Conservation (phyloP, 2,113 vertebrate species). For the Protomyctophum bolini region DNA sequence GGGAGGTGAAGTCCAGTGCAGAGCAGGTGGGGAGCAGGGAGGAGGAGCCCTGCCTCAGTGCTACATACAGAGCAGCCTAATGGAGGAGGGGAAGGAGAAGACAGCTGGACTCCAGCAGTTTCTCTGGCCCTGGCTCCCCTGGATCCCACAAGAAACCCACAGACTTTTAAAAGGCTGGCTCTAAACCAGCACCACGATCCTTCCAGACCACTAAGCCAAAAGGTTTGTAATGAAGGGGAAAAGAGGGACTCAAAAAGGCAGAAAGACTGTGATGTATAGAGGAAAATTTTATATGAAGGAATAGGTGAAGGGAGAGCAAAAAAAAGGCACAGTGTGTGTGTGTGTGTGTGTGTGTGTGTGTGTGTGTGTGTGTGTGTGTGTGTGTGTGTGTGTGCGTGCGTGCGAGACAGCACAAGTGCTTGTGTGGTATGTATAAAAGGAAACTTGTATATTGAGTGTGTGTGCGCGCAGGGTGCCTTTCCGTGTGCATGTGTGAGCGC, state of each 20-base stretch:
- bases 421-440: not conserved
- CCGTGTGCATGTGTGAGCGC: not conserved
- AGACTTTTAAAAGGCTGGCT: not conserved
- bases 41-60: slow-evolving; percentile 17
- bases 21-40: slow-evolving; percentile 39
- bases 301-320: slow-evolving; percentile 34
- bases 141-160: slow-evolving; percentile 37
- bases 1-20: slow-evolving; percentile 20
- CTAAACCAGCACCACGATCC: slow-evolving; percentile 41
- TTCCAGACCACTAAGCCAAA: slow-evolving; percentile 57
- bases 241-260: not conserved
- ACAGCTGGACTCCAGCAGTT: not conserved
- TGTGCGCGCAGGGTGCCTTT: too few species aligned
- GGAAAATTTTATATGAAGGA: slow-evolving; percentile 66
- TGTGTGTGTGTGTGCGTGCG: slow-evolving; percentile 16
- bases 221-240: slow-evolving; percentile 33
- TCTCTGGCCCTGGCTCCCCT: slow-evolving; percentile 60
- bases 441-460: too few species aligned
- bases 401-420: not conserved
- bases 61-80: not conserved
- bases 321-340: slow-evolving; percentile 18
- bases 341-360: slow-evolving; percentile 25
- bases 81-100: not conserved
- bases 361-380: slow-evolving; percentile 16
- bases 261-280: slow-evolving; percentile 54